A percentile compares a stretch with the other conserved stretches of the same genome.
Evolutionary conservation across 2,888 invertebrate genomes (phyloP).

Genomic region (Ichneumon xanthorius): DNA sequence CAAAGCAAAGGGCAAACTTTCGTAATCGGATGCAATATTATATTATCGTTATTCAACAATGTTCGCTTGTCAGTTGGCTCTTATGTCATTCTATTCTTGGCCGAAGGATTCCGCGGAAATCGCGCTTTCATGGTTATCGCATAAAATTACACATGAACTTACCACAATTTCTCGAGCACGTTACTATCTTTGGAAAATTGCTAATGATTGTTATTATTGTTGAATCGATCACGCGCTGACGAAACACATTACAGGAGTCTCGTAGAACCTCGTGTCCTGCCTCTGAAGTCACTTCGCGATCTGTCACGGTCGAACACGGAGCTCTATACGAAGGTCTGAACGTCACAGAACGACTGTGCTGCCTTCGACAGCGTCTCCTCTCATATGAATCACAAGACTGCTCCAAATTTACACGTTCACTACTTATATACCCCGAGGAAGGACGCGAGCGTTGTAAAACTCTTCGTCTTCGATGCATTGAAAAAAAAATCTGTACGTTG

Average conservation of each 20-base stretch:
- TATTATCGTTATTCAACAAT: neutral
- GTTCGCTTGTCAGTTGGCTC: constrained; percentile 4
- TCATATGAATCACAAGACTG: constrained; percentile 13
- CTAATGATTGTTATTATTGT: constrained; percentile 10
- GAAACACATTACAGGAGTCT: constrained; percentile 12
- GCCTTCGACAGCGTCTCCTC: constrained; percentile 16
- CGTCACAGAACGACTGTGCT: constrained; percentile 52
- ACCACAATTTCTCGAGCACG: constrained; percentile 58
- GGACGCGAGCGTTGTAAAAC: neutral
- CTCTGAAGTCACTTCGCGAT: constrained; percentile 40
- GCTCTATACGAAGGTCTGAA: constrained; percentile 20
- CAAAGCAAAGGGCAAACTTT: constrained; percentile 12
- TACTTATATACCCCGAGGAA: constrained; percentile 12
- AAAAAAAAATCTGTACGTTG: neutral
- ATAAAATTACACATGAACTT: constrained; percentile 21
- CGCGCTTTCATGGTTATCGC: neutral
- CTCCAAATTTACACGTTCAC: neutral
- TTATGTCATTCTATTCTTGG: constrained; percentile 38
- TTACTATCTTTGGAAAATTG: neutral
- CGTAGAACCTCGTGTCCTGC: constrained; percentile 47
- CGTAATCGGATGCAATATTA: constrained; percentile 19
- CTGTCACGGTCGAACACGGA: constrained; percentile 47
- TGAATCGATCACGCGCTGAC: constrained; percentile 49
- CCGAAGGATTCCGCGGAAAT: neutral
- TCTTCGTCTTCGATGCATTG: neutral